These are phyloP conservation scores for Lophura nycthemera DNA, from an alignment of 2,113 vertebrate species.

Conservation along the genomic window DNA sequence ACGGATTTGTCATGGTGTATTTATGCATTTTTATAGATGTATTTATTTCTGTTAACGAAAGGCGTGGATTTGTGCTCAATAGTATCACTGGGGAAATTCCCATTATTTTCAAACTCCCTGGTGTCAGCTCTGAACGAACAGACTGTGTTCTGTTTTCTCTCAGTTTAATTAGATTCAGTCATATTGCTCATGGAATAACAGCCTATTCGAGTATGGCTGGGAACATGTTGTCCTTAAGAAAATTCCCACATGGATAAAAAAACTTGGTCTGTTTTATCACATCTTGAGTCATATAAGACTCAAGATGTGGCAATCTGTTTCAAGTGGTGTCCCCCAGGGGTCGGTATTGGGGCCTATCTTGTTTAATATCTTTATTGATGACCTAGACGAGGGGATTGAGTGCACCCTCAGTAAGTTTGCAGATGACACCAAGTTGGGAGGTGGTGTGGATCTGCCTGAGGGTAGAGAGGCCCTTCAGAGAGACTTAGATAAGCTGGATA, in stretches of 20 bases:
- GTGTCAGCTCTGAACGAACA: neutral
- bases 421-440: no score
- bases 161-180: neutral
- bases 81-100: neutral
- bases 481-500: no score
- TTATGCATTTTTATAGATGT: no score
- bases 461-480: no score
- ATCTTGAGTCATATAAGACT: neutral
- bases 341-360: no score
- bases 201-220: neutral
- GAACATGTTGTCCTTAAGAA: neutral
- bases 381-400: no score
- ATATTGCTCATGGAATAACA: neutral
- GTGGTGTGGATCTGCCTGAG: no score
- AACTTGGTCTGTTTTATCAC: fast-evolving
- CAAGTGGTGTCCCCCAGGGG: no score
- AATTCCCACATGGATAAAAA: neutral
- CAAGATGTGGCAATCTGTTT: no score
- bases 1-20: neutral
- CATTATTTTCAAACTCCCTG: neutral
- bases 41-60: neutral
- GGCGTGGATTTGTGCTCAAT: neutral
- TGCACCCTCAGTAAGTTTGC: no score
- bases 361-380: no score
- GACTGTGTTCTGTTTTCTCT: neutral